A percentile compares a stretch with the other conserved stretches of the same genome.
These are phyloP conservation scores for Atta colombica DNA, from an alignment of 1,140 invertebrate species.

Conservation along the genomic window DNA sequence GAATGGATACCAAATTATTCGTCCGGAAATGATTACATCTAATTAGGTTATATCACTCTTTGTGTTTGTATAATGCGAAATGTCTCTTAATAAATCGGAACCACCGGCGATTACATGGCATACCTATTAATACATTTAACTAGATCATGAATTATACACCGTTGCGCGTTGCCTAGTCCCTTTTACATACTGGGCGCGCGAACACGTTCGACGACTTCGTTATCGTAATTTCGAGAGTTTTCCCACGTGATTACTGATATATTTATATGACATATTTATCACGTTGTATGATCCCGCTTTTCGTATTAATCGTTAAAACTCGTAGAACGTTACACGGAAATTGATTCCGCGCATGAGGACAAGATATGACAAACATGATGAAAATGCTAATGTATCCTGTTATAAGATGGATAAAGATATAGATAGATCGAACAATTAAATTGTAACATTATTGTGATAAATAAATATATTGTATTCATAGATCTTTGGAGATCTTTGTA, in stretches of 20 bases:
- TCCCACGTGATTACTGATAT: slow-evolving; percentile 55
- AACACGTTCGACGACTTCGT: slow-evolving; percentile 54
- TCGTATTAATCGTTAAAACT: slow-evolving; percentile 20
- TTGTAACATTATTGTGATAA: neutral
- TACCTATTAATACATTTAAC: slow-evolving; percentile 59
- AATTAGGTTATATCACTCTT: slow-evolving; percentile 13
- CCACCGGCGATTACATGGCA: slow-evolving; percentile 30
- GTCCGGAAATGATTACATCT: neutral
- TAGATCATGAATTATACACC: slow-evolving; percentile 54
- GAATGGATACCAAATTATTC: neutral
- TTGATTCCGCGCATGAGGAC: slow-evolving; percentile 18
- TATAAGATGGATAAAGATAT: neutral
- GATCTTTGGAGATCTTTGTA: neutral
- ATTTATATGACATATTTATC: slow-evolving; percentile 44
- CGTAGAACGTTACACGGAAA: slow-evolving; percentile 27
- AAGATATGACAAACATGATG: neutral
- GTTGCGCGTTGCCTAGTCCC: neutral
- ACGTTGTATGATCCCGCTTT: slow-evolving; percentile 19
- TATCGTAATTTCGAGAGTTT: slow-evolving; percentile 60
- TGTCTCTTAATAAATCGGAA: slow-evolving; percentile 48
- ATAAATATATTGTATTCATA: neutral
- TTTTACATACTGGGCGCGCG: slow-evolving; percentile 38
- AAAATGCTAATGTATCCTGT: neutral
- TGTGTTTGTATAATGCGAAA: neutral
- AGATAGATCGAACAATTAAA: neutral